Evolutionary conservation across 1,140 invertebrate genomes (phyloP), one percentile per base, ranked within the genome.

Genomic region (Ceratosolen solmsi): DNA sequence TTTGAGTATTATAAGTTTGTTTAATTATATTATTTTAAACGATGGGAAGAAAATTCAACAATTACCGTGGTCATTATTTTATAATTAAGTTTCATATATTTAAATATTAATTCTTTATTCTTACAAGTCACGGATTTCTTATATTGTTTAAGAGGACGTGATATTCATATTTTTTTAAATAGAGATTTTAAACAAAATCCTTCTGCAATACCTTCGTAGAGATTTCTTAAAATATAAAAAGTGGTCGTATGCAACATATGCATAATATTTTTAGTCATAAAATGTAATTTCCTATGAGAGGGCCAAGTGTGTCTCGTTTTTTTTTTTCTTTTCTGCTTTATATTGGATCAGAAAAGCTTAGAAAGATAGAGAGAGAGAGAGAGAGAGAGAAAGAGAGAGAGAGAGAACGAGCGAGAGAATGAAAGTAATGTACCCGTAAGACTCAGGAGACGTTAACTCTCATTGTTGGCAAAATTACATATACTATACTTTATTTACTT

Each of bases 241-340:
- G 46, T 54, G 13, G 20, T 71, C 46, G 46, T 56, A 25, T 38
- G 30, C 49, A 65, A 49, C n/a, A 22, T 70, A 79, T 54, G 77
- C 63, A 79, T 79, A 71, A 79, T 70, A 79, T 79, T 71, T 79
- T 79, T 79, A 70, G 65, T 71, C 77, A 36, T 79, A 79, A 79
- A 79, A 79, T 22, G 54, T 54, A 79, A 79, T 79, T 79, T 79
- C 54, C 51, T 54, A 33, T 30, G 51, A 79, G 49, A 70, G 36
- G 5, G 30, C 30, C 25, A 8, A 54, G 20, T 41, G 22, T 15
- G 46, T 2, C 15, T 54, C n/a, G n/a, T n/a, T n/a, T 27, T 54
- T 78, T 54, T 70, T 25, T 79, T 38, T 71, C 25, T 20, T 79
- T 41, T 27, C 7, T 13, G 36, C 49, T 60, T 71, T 79, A 71